A percentile compares a stretch with the other conserved stretches of the same genome.
phyloP scores from a whole-genome alignment of 2,113 vertebrate genomes.

The Brachionichthys hirsutus region DNA sequence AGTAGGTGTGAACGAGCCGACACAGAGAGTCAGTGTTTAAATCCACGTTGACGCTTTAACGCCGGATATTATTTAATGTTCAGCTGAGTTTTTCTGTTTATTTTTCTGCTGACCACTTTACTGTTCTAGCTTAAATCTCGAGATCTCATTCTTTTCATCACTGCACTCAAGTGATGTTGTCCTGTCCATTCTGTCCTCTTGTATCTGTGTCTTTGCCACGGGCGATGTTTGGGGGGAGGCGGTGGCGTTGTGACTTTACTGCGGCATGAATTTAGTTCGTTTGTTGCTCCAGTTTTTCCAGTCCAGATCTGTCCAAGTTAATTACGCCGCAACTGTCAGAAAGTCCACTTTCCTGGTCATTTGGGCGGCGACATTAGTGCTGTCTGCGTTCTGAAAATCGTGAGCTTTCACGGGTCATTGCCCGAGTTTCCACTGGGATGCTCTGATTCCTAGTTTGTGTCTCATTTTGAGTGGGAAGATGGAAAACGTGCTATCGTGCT shows the following conservation, averaged over 20 bases:
- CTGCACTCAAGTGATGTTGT: constrained; percentile 9
- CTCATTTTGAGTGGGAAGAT: constrained; percentile 55
- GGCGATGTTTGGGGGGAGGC: constrained; percentile 45
- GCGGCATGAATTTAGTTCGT: constrained; percentile 26
- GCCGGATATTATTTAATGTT: too few relatives aligned
- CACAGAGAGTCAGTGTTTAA: constrained; percentile 10
- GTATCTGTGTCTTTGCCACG: constrained; percentile 49
- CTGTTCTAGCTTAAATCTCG: background rate
- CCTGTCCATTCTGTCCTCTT: constrained; percentile 42
- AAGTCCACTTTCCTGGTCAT: constrained; percentile 61
- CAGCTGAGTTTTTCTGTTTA: too few relatives aligned
- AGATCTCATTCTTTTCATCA: constrained; percentile 16
- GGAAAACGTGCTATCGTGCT: constrained; percentile 24
- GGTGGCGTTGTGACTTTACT: constrained; percentile 24
- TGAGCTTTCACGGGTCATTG: constrained; percentile 61
- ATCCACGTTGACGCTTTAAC: too few relatives aligned
- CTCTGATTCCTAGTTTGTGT: constrained; percentile 53
- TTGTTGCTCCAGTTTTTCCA: constrained; percentile 62
- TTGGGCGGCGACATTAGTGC: constrained; percentile 37
- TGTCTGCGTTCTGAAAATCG: constrained; percentile 38
- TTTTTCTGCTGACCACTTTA: background rate
- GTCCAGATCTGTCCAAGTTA: constrained; percentile 62
- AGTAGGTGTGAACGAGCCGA: constrained; percentile 13
- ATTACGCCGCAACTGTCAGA: constrained; percentile 62
- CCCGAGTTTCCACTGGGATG: constrained; percentile 34